phyloP scores from a whole-genome alignment of 2,888 invertebrate genomes.

The Sphaeridia pumilis region DNA sequence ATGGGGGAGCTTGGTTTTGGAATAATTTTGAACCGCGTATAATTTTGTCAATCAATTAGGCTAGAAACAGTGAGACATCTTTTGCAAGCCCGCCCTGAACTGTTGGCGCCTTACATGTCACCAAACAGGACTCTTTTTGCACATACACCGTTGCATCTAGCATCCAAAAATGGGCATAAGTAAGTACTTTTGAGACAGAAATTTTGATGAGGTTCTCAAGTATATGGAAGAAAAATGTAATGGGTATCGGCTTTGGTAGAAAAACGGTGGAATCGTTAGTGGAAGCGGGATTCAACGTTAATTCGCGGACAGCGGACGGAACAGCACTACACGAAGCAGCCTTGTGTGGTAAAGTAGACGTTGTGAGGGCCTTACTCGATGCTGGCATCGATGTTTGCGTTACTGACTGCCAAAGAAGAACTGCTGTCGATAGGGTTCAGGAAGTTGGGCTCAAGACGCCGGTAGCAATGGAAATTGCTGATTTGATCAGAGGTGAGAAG shows the following conservation, averaged over 20 bases:
- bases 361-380: conserved; percentile 67
- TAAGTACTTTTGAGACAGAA: no score
- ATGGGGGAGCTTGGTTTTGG: neutral
- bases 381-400: conserved; percentile 70
- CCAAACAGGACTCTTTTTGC: conserved; percentile 45
- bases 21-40: neutral
- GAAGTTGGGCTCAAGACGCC: conserved; percentile 71
- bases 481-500: conserved; percentile 65
- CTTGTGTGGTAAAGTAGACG: conserved; percentile 76
- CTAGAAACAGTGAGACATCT: conserved; percentile 78
- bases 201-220: no score
- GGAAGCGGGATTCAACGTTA: conserved; percentile 75
- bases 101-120: conserved; percentile 49
- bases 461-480: conserved; percentile 72
- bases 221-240: no score
- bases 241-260: conserved; percentile 42
- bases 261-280: conserved; percentile 71
- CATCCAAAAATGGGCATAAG: conserved; percentile 85
- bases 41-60: conserved; percentile 40
- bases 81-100: conserved; percentile 67
- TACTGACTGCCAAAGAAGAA: conserved; percentile 65
- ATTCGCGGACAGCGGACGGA: conserved; percentile 71
- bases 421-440: conserved; percentile 66
- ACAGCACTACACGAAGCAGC: conserved; percentile 91
- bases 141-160: conserved; percentile 82